These are phyloP conservation scores for Tretioscincus oriximinensis DNA, from an alignment of 2,113 vertebrate genomes.

Conservation along the genomic window DNA sequence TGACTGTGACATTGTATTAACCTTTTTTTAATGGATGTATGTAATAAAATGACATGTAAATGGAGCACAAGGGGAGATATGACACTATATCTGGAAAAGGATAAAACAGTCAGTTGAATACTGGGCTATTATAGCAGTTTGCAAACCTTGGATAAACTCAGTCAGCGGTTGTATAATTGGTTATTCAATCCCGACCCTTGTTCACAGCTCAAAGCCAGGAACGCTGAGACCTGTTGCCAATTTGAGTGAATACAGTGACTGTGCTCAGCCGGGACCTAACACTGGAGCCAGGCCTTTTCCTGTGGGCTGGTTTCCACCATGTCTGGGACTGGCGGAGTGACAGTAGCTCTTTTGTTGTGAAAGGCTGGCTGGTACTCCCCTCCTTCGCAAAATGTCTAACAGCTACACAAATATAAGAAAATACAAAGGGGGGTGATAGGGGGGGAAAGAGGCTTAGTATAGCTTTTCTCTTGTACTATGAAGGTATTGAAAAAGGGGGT, in stretches of 20 bases:
- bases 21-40: slow-evolving; percentile 77
- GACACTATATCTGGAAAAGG: slow-evolving; percentile 81
- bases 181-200: slow-evolving; percentile 93
- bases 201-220: slow-evolving; percentile 84
- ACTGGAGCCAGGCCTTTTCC: slow-evolving; percentile 95
- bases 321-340: slow-evolving; percentile 94
- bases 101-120: slow-evolving; percentile 84
- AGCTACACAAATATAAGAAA: slow-evolving; percentile 94
- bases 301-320: slow-evolving; percentile 93
- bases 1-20: slow-evolving; percentile 78
- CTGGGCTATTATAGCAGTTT: slow-evolving; percentile 89
- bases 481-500: slow-evolving; percentile 69
- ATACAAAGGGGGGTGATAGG: slow-evolving; percentile 69
- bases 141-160: slow-evolving; percentile 92
- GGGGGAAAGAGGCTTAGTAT: slow-evolving; percentile 80
- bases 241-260: slow-evolving; percentile 94
- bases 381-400: slow-evolving; percentile 80
- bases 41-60: slow-evolving; percentile 83
- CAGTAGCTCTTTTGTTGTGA: slow-evolving; percentile 96
- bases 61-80: slow-evolving; percentile 79
- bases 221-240: slow-evolving; percentile 87
- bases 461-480: slow-evolving; percentile 74
- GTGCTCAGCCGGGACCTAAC: slow-evolving; percentile 82
- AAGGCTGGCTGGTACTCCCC: slow-evolving; percentile 79
- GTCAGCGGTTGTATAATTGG: slow-evolving; percentile 92